A percentile compares a stretch with the other conserved stretches of the same genome.
These are phyloP conservation scores for Azorinus chamasolen DNA, from an alignment of 2,888 invertebrate species.

Conservation along the genomic window DNA sequence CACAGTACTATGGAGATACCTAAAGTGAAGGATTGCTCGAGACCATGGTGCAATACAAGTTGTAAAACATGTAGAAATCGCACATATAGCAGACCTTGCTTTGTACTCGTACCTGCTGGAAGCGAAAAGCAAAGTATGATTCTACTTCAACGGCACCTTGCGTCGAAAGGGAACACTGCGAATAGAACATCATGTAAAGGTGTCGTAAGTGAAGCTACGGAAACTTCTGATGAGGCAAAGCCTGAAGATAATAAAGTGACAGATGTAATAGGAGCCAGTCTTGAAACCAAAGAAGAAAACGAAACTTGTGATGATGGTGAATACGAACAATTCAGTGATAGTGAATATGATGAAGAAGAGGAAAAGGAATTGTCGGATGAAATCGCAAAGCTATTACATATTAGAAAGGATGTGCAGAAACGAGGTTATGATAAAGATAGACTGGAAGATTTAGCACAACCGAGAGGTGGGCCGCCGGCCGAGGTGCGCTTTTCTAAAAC, in stretches of 20 bases:
- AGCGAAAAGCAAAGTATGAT: background rate
- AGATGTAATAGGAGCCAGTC: background rate
- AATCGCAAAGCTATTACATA: conserved; percentile 5
- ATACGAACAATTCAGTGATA: background rate
- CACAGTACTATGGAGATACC: conserved; percentile 62
- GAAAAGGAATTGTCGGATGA: background rate
- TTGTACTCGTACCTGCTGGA: conserved; percentile 57
- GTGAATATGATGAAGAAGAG: background rate
- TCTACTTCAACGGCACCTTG: no score
- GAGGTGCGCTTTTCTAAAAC: conserved; percentile 65
- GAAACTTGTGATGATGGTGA: background rate
- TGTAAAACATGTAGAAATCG: conserved; percentile 65
- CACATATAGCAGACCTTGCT: conserved; percentile 62
- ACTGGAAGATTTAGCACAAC: conserved; percentile 54
- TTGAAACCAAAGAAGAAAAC: background rate
- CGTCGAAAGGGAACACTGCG: no score
- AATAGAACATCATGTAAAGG: no score
- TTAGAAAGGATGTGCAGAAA: conserved; percentile 10
- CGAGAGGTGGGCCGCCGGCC: conserved; percentile 58
- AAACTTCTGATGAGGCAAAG: background rate
- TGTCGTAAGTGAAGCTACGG: background rate
- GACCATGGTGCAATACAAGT: conserved; percentile 66
- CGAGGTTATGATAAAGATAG: conserved; percentile 50
- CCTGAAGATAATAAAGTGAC: background rate
- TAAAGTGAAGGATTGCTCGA: conserved; percentile 64